Percentiles rank a stretch among this genome's conserved stretches.
These are phyloP conservation scores for Tetragonula carbonaria DNA, from an alignment of 2,888 invertebrate species.

Conservation along the genomic window DNA sequence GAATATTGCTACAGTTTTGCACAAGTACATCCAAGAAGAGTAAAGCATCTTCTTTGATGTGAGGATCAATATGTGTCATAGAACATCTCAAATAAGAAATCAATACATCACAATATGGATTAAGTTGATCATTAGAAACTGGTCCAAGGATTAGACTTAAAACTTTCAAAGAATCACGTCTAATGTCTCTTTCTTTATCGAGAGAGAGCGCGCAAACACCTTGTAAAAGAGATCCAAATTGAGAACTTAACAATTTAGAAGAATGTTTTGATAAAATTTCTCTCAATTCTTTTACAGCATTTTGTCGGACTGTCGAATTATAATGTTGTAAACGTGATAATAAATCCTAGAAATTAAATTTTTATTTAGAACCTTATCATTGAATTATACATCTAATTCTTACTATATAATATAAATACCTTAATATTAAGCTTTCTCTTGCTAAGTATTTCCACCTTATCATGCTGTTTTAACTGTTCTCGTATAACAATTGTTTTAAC, in stretches of 20 bases:
- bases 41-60: slow-evolving; percentile 93
- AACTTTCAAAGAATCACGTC: slow-evolving; percentile 86
- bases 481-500: slow-evolving; percentile 93
- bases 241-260: slow-evolving; percentile 84
- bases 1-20: slow-evolving; percentile 87
- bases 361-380: background rate
- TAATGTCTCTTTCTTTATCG: slow-evolving; percentile 89
- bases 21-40: slow-evolving; percentile 91
- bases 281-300: slow-evolving; percentile 87
- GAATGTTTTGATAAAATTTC: slow-evolving; percentile 85
- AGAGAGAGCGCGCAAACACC: slow-evolving; percentile 89
- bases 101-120: slow-evolving; percentile 91
- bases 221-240: slow-evolving; percentile 89
- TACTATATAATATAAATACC: slow-evolving; percentile 78
- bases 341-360: slow-evolving; percentile 85
- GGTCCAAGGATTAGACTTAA: slow-evolving; percentile 85
- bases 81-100: slow-evolving; percentile 93
- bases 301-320: slow-evolving; percentile 88
- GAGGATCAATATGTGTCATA: slow-evolving; percentile 94
- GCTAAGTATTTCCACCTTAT: slow-evolving; percentile 87
- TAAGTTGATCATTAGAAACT: slow-evolving; percentile 85
- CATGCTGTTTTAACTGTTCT: slow-evolving; percentile 88
- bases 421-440: slow-evolving; percentile 89
- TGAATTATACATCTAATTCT: background rate
- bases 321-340: slow-evolving; percentile 90